A percentile compares a stretch with the other conserved stretches of the same genome.
Evolutionary conservation across 2,888 invertebrate species (phyloP).

Genomic region (Ashinkailepas kermadecensis): DNA sequence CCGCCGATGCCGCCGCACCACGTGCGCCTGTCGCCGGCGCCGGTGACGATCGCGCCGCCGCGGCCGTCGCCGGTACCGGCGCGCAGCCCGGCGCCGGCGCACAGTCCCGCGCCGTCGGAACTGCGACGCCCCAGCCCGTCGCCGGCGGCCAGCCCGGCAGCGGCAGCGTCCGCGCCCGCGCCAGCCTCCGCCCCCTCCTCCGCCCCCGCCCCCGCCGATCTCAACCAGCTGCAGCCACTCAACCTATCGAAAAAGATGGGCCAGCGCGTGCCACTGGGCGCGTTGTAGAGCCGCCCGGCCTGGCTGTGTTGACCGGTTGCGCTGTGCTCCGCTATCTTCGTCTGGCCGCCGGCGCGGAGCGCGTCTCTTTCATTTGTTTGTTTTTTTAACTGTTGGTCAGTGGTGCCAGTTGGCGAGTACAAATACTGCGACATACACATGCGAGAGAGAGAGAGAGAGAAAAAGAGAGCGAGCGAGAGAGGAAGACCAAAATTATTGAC

Average conservation of each 20-base stretch:
- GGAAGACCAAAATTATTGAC: not conserved
- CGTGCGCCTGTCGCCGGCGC: conserved; percentile 21
- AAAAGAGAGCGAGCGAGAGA: not conserved
- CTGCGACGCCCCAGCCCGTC: not conserved
- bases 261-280: conserved; percentile 41
- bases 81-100: conserved; percentile 40
- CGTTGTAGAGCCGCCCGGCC: conserved; percentile 6
- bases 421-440: not conserved
- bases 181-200: conserved; percentile 44
- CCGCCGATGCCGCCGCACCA: conserved; percentile 27
- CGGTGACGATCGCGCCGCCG: conserved; percentile 35
- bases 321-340: too few species aligned
- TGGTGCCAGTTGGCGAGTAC: conserved; percentile 16
- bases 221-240: conserved; percentile 59
- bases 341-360: not conserved
- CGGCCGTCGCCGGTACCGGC: conserved; percentile 47
- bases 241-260: conserved; percentile 79
- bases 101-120: conserved; percentile 26
- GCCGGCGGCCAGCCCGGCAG: conserved; percentile 30
- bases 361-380: conserved; percentile 16
- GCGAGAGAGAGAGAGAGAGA: not conserved
- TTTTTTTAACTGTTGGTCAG: conserved; percentile 11
- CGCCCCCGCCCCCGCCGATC: conserved; percentile 60
- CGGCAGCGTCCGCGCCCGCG: conserved; percentile 32
- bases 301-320: not conserved